Conservation (phyloP, 2,113 vertebrate species). For the Arothron firmamentum region DNA sequence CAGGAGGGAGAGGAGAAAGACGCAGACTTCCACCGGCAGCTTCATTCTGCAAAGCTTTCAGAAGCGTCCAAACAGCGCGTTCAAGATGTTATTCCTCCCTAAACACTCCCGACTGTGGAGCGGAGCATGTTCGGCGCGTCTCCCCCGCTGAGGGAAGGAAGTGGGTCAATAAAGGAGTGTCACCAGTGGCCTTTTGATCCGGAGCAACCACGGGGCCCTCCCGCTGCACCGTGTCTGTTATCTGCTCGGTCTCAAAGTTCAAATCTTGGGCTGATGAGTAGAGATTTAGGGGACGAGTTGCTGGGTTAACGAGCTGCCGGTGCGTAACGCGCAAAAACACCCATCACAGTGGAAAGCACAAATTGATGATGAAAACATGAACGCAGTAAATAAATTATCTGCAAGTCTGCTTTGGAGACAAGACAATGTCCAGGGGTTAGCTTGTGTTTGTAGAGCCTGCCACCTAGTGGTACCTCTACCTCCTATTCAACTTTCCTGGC, state of each 20-base stretch:
- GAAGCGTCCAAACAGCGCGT: not conserved
- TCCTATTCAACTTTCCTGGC: not conserved
- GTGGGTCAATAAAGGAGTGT: slow-evolving; percentile 39
- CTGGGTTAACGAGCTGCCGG: not conserved
- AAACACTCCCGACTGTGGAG: slow-evolving; percentile 8
- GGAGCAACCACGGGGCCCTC: slow-evolving; percentile 14
- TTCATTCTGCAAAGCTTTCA: slow-evolving; percentile 64
- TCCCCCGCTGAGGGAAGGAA: not conserved
- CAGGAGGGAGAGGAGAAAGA: slow-evolving; percentile 75
- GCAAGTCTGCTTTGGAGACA: no score
- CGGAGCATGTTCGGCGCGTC: slow-evolving; percentile 26
- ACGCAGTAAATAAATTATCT: no score
- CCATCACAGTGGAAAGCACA: not conserved
- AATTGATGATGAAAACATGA: no score
- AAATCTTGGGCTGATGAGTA: slow-evolving; percentile 12
- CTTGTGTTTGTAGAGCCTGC: slow-evolving; percentile 23
- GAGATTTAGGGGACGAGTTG: slow-evolving; percentile 14
- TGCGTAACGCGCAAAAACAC: slow-evolving; percentile 1
- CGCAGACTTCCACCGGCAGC: slow-evolving; percentile 65
- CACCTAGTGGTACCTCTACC: slow-evolving; percentile 29
- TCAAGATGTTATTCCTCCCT: slow-evolving; percentile 1
- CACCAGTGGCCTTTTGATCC: slow-evolving; percentile 44
- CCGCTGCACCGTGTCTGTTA: slow-evolving; percentile 18
- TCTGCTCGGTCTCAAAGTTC: slow-evolving; percentile 61
- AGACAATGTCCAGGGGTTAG: not conserved